Evolutionary conservation across 92 coral and sea anemone species (phyloP), one percentile per base, ranked within the genome.

Genomic region (Parazoanthus swiftii): DNA sequence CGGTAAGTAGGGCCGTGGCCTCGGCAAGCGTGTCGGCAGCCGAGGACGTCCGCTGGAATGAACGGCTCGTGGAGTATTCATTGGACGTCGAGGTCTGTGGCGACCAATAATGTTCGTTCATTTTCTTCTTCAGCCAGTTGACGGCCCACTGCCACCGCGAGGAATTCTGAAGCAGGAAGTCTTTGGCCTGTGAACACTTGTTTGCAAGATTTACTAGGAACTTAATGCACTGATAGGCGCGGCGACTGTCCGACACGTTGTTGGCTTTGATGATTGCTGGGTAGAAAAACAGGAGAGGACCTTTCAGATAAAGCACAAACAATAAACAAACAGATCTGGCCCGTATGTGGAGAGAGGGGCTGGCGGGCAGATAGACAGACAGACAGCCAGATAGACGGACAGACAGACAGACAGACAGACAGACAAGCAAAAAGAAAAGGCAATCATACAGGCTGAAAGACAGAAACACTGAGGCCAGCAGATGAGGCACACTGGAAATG

Each of bases 141-240:
- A 95, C 96, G 67, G 98, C 98, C 98, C 98, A 95, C 73, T 95
- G 98, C 98, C 98, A 95, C 68, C 98, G 96, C 11, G 98, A 94
- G 29, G 98, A 91, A 92, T 95, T 95, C 85, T 95, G 98, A 73
- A 95, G 93, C 39, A 95, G 88, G 86, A 90, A 95, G 79, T 95
- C 96, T 48, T 95, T 95, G 21, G 98, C 98, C 56, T 89, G 91
- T 38, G 94, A 93, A 86, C 98, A 95, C 75, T 91, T 95, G 87
- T 95, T 95, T 10, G 96, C 98, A 11, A 95, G 92, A 48, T 95
- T 94, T 44, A 95, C 98, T 23, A 95, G 90, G 88, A 95, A 95
- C 87, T 95, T 95, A 77, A 95, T 95, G 76, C 98, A 95, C 74
- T 95, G 98, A 79, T 95, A 95, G 38, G 98, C 98, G 10, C 98